Evolutionary conservation across 2,113 vertebrate species (phyloP).

Genomic region (Anthoscopus minutus): DNA sequence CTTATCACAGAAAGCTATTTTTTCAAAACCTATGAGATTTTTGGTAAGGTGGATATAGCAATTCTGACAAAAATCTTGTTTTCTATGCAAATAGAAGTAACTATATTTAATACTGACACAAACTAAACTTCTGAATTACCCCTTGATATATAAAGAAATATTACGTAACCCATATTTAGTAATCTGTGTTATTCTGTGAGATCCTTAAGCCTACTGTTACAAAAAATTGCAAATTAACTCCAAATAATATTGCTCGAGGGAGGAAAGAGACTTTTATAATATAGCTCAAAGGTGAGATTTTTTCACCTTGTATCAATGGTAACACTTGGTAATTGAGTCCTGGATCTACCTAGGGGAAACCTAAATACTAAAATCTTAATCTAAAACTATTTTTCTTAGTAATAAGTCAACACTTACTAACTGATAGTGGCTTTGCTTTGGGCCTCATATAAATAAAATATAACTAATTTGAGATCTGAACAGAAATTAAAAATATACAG

Average conservation of each 20-base stretch:
- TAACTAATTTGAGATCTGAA: background rate
- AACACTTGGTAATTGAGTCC: background rate
- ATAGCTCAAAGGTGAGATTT: background rate
- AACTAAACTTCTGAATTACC: background rate
- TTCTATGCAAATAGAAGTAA: background rate
- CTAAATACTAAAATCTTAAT: background rate
- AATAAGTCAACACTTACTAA: background rate
- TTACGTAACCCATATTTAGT: background rate
- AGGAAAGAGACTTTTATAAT: background rate
- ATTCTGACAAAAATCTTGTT: background rate
- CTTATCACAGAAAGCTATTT: background rate
- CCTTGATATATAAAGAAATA: background rate
- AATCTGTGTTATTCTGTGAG: background rate
- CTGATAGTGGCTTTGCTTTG: background rate
- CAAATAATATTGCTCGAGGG: background rate
- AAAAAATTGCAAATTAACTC: background rate
- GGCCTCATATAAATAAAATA: background rate
- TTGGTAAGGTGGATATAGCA: background rate
- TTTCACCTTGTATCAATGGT: background rate
- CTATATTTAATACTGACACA: background rate
- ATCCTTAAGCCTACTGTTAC: background rate
- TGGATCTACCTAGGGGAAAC: background rate
- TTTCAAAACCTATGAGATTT: background rate
- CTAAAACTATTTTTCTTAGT: background rate
- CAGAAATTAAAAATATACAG: background rate